Percentiles rank a stretch among this genome's conserved stretches.
phyloP scores from a whole-genome alignment of 1,140 invertebrate genomes.

The Rhagoletis zephyria region DNA sequence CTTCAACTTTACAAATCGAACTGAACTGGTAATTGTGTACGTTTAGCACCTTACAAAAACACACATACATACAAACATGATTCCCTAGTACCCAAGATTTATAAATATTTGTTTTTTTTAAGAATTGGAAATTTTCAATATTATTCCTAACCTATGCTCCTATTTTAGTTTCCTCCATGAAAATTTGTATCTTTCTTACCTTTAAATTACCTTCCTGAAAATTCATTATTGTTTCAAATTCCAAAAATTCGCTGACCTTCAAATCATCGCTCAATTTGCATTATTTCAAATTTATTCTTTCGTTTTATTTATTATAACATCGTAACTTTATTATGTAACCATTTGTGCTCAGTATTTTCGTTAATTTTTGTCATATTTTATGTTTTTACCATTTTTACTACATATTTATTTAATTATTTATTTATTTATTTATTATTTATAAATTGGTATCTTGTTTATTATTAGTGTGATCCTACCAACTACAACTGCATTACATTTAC shows the following conservation, averaged over 20 bases:
- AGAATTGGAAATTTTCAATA: background rate
- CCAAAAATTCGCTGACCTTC: background rate
- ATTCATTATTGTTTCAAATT: background rate
- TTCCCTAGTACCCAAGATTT: background rate
- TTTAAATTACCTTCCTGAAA: background rate
- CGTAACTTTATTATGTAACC: constrained; percentile 12
- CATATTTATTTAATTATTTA: constrained; percentile 39
- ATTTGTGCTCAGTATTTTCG: constrained; percentile 57
- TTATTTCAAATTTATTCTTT: constrained; percentile 24
- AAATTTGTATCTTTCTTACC: background rate
- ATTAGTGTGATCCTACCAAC: constrained; percentile 41
- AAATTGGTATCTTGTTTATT: constrained; percentile 25
- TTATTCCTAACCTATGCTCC: background rate
- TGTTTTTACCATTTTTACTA: constrained; percentile 11
- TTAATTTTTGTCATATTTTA: constrained; percentile 54
- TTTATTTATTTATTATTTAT: constrained; percentile 59
- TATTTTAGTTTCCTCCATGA: background rate
- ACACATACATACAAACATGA: constrained; percentile 40
- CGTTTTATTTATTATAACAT: constrained; percentile 19
- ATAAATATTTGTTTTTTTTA: background rate
- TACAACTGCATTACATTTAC: constrained; percentile 49
- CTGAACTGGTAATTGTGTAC: constrained; percentile 48
- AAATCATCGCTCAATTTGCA: constrained; percentile 33
- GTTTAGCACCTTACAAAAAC: constrained; percentile 15
- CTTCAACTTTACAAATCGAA: constrained; percentile 41